phyloP scores from a whole-genome alignment of 2,113 vertebrate genomes.

The Mustela lutreola region DNA sequence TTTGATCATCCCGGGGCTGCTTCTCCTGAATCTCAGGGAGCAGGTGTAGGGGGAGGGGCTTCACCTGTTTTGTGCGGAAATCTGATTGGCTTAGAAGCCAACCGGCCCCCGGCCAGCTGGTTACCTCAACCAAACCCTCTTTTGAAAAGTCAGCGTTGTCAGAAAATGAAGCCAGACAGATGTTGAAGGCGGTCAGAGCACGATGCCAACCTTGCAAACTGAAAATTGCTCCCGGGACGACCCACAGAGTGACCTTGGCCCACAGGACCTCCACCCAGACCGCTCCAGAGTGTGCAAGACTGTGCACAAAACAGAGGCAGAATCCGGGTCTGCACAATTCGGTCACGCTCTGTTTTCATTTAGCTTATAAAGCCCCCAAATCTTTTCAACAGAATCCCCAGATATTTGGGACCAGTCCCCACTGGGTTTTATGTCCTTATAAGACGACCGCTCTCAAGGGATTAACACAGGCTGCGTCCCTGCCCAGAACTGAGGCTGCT shows the following conservation, averaged over 20 bases:
- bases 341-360: no score
- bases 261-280: fast-evolving
- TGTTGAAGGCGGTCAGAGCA: neutral
- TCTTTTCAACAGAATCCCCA: no score
- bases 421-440: fast-evolving
- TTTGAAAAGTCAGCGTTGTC: fast-evolving
- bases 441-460: fast-evolving
- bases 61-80: neutral
- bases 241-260: neutral
- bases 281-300: fast-evolving
- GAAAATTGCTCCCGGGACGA: no score
- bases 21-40: fast-evolving
- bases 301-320: fast-evolving
- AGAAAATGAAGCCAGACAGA: neutral
- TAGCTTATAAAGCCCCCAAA: neutral
- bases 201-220: fast-evolving
- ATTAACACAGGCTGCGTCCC: fast-evolving
- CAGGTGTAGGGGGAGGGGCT: fast-evolving
- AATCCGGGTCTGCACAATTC: no score
- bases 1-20: fast-evolving
- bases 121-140: neutral
- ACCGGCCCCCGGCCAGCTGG: fast-evolving
- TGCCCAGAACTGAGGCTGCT: fast-evolving
- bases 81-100: neutral
- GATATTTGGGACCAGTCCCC: no score